These are phyloP conservation scores for Enteromius anoplus DNA, from an alignment of 2,797 vertebrate genomes.

Conservation along the genomic window DNA sequence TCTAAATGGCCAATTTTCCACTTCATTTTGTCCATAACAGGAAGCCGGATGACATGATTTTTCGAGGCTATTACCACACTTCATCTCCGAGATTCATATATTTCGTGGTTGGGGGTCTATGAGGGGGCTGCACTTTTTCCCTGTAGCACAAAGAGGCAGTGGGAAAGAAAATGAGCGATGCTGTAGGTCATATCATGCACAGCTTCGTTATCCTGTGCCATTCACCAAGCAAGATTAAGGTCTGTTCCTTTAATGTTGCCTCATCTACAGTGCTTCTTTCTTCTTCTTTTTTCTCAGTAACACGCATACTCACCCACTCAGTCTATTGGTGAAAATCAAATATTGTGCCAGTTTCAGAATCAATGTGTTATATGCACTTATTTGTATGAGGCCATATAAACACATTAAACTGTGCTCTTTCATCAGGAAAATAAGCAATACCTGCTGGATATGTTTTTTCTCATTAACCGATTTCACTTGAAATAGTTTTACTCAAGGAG, in stretches of 20 bases:
- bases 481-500: neutral
- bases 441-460: neutral
- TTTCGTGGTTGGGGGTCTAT: constrained; percentile 34
- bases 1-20: constrained; percentile 56
- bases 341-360: neutral
- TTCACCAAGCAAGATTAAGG: constrained; percentile 25
- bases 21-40: constrained; percentile 44
- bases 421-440: neutral
- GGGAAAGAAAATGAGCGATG: neutral
- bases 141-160: neutral
- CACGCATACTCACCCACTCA: neutral
- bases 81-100: constrained; percentile 43
- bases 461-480: neutral
- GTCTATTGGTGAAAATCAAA: constrained; percentile 7
- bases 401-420: neutral
- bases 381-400: neutral
- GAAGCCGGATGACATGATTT: constrained; percentile 15
- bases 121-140: neutral
- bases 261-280: constrained; percentile 5
- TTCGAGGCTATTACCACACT: constrained; percentile 21
- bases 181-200: constrained; percentile 21
- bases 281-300: constrained; percentile 14
- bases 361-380: neutral
- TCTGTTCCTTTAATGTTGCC: constrained; percentile 26
- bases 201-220: constrained; percentile 32